Percentiles rank a stretch among this genome's conserved stretches.
Evolutionary conservation across 2,888 invertebrate genomes (phyloP).

Genomic region (Lagria hirta): DNA sequence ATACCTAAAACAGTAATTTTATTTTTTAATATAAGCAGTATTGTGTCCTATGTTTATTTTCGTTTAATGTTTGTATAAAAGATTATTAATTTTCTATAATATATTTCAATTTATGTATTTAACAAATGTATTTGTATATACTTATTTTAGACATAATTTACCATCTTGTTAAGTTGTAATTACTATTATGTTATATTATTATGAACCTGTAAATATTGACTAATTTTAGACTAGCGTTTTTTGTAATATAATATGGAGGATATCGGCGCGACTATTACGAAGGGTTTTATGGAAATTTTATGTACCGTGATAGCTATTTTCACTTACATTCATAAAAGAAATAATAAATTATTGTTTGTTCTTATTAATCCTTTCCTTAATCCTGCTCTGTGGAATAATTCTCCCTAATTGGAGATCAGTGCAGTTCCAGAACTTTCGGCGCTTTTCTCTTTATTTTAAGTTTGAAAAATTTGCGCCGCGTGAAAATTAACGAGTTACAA

Average conservation of each 20-base stretch:
- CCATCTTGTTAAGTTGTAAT: slow-evolving; percentile 19
- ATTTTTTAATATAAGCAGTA: slow-evolving; percentile 24
- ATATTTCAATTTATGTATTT: slow-evolving; percentile 29
- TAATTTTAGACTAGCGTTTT: slow-evolving; percentile 38
- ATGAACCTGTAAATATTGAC: slow-evolving; percentile 35
- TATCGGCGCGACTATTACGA: slow-evolving; percentile 32
- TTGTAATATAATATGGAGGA: slow-evolving; percentile 40
- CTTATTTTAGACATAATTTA: slow-evolving; percentile 20
- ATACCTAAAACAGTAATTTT: slow-evolving; percentile 26
- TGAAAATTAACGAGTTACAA: too few species aligned
- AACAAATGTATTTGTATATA: slow-evolving; percentile 23
- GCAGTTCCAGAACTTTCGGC: too few species aligned
- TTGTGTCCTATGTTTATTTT: too few species aligned
- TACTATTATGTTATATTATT: slow-evolving; percentile 20
- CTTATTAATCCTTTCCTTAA: neutral
- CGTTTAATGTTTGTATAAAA: slow-evolving; percentile 21
- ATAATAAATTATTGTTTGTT: slow-evolving; percentile 30
- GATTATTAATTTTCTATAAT: slow-evolving; percentile 23
- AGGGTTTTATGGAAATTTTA: slow-evolving; percentile 43
- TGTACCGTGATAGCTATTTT: slow-evolving; percentile 49
- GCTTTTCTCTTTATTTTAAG: too few species aligned
- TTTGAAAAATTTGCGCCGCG: too few species aligned
- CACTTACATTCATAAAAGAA: slow-evolving; percentile 45
- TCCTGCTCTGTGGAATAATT: too few species aligned
- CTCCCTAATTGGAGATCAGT: too few species aligned